Conservation (phyloP, 2,113 vertebrate genomes). For the Hassar affinis region DNA sequence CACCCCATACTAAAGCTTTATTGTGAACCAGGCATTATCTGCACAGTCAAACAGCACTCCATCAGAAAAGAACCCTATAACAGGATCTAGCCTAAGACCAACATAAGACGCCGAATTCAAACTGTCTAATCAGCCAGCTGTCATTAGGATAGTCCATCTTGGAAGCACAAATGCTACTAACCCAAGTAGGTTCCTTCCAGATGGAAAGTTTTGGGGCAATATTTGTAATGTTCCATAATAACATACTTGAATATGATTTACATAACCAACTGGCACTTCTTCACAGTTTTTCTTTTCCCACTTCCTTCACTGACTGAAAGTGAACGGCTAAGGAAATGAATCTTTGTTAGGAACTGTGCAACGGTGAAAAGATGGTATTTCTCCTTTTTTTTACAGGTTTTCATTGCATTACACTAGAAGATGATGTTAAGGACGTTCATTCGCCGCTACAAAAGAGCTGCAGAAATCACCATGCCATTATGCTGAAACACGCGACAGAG, state of each 20-base stretch:
- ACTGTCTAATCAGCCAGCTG: not conserved
- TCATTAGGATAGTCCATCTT: not conserved
- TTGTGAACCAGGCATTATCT: not conserved
- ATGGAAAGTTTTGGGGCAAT: not conserved
- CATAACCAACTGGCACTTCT: not conserved
- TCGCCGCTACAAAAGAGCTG: not conserved
- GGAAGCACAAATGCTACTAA: not conserved
- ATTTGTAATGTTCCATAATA: not conserved
- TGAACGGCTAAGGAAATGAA: slow-evolving; percentile 10
- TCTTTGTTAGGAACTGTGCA: slow-evolving; percentile 15
- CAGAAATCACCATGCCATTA: slow-evolving; percentile 2
- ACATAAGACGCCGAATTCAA: not conserved
- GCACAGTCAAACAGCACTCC: not conserved
- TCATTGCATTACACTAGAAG: not conserved
- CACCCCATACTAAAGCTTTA: not conserved
- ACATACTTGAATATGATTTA: not conserved
- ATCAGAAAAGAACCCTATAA: not conserved
- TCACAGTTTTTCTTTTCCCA: not conserved
- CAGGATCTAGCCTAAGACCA: not conserved
- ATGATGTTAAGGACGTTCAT: not conserved
- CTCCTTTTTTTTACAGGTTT: not conserved
- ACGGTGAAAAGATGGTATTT: not conserved
- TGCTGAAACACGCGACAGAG: slow-evolving; percentile 52
- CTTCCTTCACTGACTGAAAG: not conserved
- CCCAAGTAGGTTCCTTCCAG: not conserved